phyloP scores from a whole-genome alignment of 1,140 invertebrate genomes.

The Xylocopa sonorina region DNA sequence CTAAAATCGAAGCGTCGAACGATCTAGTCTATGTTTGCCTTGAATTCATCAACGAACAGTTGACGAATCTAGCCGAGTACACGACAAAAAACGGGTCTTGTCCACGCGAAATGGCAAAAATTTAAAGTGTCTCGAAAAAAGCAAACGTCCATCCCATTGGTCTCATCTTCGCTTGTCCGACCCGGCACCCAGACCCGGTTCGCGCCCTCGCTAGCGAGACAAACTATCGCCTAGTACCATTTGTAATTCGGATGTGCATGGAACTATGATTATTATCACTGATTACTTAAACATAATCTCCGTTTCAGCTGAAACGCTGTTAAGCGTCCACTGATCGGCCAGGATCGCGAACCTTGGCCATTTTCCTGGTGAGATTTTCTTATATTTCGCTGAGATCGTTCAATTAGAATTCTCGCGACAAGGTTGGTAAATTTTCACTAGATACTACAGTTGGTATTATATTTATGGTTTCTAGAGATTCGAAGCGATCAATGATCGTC shows the following conservation, averaged over 20 bases:
- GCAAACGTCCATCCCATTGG: too few relatives aligned
- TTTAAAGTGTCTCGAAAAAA: too few relatives aligned
- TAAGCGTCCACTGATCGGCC: too few relatives aligned
- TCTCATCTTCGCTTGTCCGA: too few relatives aligned
- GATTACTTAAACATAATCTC: slow-evolving; percentile 70
- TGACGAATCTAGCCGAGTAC: too few relatives aligned
- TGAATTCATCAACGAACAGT: background rate
- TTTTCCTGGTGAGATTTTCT: background rate
- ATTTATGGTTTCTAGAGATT: too few relatives aligned
- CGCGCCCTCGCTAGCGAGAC: slow-evolving; percentile 52
- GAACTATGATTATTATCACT: slow-evolving; percentile 79
- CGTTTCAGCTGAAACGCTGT: slow-evolving; percentile 4
- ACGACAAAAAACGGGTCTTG: too few relatives aligned
- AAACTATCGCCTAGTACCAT: slow-evolving; percentile 76
- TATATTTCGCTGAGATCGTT: background rate
- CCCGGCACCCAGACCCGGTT: slow-evolving; percentile 28
- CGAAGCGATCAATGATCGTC: slow-evolving; percentile 31
- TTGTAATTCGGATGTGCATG: slow-evolving; percentile 80
- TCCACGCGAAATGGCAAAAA: too few relatives aligned
- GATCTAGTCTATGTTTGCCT: background rate
- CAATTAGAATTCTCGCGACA: background rate
- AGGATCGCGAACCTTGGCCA: background rate
- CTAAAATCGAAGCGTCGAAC: background rate
- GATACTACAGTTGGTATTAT: too few relatives aligned
- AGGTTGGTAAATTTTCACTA: too few relatives aligned